Conservation (phyloP, 2,888 invertebrate genomes). For the Mimachlamys varia region DNA sequence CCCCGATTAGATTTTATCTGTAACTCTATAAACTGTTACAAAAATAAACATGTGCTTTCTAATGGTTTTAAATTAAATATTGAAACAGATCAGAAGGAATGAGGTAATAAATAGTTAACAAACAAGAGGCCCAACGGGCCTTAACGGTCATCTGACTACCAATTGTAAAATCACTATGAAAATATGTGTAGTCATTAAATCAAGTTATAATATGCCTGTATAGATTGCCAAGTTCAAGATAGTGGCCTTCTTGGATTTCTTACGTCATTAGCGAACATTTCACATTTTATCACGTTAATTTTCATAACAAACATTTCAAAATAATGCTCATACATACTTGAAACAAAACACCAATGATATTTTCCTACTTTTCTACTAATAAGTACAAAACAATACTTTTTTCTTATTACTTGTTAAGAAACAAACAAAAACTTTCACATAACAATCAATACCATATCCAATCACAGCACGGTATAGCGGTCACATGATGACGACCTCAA, state of each 20-base stretch:
- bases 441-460: neutral
- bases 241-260: too few relatives aligned
- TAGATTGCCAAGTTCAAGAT: too few relatives aligned
- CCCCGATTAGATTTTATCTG: neutral
- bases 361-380: neutral
- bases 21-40: neutral
- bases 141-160: too few relatives aligned
- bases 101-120: neutral
- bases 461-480: neutral
- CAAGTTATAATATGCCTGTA: too few relatives aligned
- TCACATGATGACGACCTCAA: neutral
- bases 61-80: conserved; percentile 10
- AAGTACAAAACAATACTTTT: neutral
- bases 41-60: neutral
- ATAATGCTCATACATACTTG: neutral
- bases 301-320: conserved; percentile 2
- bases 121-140: too few relatives aligned
- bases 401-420: neutral
- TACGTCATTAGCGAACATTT: neutral
- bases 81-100: conserved; percentile 4
- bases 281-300: neutral
- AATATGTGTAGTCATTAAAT: too few relatives aligned
- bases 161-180: too few relatives aligned
- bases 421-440: neutral
- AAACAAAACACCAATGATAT: neutral